These are phyloP conservation scores for Heterotis niloticus DNA, from an alignment of 2,113 vertebrate species.

Conservation along the genomic window DNA sequence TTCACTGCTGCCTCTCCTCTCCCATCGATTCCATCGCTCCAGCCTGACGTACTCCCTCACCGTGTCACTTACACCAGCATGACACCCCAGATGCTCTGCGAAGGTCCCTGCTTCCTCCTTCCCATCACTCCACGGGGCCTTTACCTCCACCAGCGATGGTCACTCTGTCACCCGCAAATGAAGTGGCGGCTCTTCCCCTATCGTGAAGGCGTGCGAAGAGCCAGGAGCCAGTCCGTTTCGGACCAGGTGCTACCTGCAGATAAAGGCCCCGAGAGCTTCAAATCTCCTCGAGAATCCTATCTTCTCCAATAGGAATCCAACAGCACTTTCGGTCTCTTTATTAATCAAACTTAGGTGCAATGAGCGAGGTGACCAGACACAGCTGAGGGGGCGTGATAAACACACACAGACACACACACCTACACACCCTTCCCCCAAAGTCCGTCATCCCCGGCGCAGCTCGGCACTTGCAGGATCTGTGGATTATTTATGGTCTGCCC, in stretches of 20 bases:
- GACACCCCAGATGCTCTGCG: not conserved
- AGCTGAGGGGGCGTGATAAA: constrained; percentile 22
- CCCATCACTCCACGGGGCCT: constrained; percentile 5
- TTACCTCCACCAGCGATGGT: not conserved
- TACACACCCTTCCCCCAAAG: not conserved
- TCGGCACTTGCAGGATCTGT: not conserved
- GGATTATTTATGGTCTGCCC: not conserved
- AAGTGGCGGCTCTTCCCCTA: not conserved
- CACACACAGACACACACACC: no score
- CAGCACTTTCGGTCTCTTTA: constrained; percentile 18
- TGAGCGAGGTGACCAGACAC: not conserved
- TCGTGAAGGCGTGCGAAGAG: not conserved
- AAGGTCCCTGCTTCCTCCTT: not conserved
- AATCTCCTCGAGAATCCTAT: constrained; percentile 13
- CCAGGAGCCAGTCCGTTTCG: constrained; percentile 18
- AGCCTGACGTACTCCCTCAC: not conserved
- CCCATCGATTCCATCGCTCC: not conserved
- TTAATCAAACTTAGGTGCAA: constrained; percentile 26
- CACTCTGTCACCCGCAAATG: constrained; percentile 1
- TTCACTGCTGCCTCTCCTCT: not conserved
- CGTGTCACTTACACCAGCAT: not conserved
- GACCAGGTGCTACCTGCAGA: constrained; percentile 25
- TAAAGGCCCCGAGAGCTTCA: constrained; percentile 23
- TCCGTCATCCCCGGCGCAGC: not conserved
- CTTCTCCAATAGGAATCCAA: not conserved